Evolutionary conservation across 2,113 vertebrate species (phyloP), one percentile per base, ranked within the genome.

Genomic region (Perca fluviatilis): DNA sequence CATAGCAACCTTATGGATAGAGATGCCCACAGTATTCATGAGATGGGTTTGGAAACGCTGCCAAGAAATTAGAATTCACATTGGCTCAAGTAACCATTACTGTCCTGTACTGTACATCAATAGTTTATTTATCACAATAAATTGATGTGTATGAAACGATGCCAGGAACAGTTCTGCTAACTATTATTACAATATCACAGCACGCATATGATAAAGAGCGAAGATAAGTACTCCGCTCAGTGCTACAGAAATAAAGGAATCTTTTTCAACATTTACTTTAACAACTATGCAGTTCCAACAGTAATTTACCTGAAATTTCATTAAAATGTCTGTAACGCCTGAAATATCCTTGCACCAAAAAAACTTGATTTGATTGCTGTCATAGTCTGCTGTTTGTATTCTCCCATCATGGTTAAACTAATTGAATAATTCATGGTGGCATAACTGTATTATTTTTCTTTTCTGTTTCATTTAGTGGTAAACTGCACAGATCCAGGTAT

Each of bases 401-500:
- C 16, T 67, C 77, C 49, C 15, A 57, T 78, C 47, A 72, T 80
- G 64, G 69, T 67, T 68, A 57, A 30, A 50, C 50, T 79, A 68
- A 62, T 66, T 65, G 51, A 87, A 64, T 68, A 51, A 87, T 78
- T 78, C 23, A 70, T 68, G 14, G 15, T 58, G 30, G 5, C 10
- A 0, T 75, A 56, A 74, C 1, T 61, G 18, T 18, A 5, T 12
- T 23, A 14, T 79, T 30, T 54, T 9, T 65, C n/a, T 64, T 36
- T 53, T 64, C 49, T 60, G 19, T 85, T 65, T 88, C 65, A 25
- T 62, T 40, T 83, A 99, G 98, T 99, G 92, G 96, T 99, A 57
- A 99, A 99, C 93, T 99, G 98, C 90, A 97, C 97, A 15, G 98
- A 99, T 92, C 98, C 98, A 15, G 98, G 98, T 64, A 98, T 99